A percentile compares a stretch with the other conserved stretches of the same genome.
Conservation (phyloP, 2,113 vertebrate species). For the Cyanoliseus patagonus region DNA sequence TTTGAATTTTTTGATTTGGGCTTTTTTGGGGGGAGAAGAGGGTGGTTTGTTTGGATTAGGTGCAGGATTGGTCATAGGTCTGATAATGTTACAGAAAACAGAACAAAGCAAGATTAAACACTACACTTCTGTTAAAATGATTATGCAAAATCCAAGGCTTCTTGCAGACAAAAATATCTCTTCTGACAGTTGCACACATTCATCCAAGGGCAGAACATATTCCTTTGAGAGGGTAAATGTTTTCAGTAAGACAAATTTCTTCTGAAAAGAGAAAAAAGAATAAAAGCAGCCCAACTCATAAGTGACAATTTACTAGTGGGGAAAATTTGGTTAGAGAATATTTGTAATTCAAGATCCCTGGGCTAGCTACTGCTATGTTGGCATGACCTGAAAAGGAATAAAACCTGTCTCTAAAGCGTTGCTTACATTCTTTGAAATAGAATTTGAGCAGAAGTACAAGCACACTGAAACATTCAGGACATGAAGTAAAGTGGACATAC, state of each 20-base stretch:
- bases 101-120: neutral
- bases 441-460: neutral
- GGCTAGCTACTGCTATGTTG: neutral
- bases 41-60: neutral
- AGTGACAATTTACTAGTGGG: neutral
- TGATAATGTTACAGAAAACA: neutral
- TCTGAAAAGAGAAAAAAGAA: neutral
- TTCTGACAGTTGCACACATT: neutral
- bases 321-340: neutral
- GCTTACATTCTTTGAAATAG: neutral
- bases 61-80: neutral
- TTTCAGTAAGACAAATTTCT: neutral
- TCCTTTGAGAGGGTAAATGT: neutral
- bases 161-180: neutral
- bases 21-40: neutral
- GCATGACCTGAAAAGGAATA: neutral
- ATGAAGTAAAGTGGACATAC: neutral
- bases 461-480: neutral
- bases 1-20: neutral
- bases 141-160: neutral
- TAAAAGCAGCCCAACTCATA: neutral
- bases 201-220: neutral
- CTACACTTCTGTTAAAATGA: neutral
- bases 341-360: neutral
- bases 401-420: neutral